phyloP scores from a whole-genome alignment of 2,113 vertebrate genomes.

The Gobio gobio region DNA sequence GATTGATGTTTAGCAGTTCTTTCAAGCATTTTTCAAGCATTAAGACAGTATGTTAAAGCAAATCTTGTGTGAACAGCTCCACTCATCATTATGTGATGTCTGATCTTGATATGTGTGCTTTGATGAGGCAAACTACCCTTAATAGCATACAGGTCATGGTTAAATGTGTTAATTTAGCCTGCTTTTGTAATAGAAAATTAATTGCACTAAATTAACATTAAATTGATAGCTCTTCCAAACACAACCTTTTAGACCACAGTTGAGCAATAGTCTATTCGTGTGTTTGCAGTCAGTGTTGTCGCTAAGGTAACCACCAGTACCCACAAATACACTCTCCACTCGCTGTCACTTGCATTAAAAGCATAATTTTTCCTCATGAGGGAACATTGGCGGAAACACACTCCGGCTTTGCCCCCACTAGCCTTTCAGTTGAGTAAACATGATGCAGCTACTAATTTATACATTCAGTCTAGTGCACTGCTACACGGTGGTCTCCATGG shows the following conservation, averaged over 20 bases:
- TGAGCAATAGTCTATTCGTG: conserved; percentile 60
- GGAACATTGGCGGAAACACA: conserved; percentile 26
- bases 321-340: conserved; percentile 69
- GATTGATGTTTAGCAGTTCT: too few species aligned
- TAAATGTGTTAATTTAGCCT: background rate
- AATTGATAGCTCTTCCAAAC: conserved; percentile 5
- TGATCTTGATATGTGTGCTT: background rate
- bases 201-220: conserved; percentile 1
- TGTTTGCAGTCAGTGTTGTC: conserved; percentile 74
- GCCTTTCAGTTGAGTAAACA: conserved; percentile 66
- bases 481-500: conserved; percentile 29
- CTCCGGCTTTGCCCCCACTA: conserved; percentile 58
- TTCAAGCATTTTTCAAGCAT: too few species aligned
- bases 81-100: background rate
- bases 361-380: conserved; percentile 58
- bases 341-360: conserved; percentile 67
- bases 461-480: conserved; percentile 50
- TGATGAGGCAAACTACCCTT: background rate
- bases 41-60: too few species aligned
- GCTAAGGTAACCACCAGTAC: conserved; percentile 73
- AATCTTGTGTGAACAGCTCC: too few species aligned
- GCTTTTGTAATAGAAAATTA: background rate
- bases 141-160: background rate
- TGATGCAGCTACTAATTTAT: conserved; percentile 61
- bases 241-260: conserved; percentile 53